These are phyloP conservation scores for Circaetus gallicus DNA, from an alignment of 2,113 vertebrate species.

Conservation along the genomic window DNA sequence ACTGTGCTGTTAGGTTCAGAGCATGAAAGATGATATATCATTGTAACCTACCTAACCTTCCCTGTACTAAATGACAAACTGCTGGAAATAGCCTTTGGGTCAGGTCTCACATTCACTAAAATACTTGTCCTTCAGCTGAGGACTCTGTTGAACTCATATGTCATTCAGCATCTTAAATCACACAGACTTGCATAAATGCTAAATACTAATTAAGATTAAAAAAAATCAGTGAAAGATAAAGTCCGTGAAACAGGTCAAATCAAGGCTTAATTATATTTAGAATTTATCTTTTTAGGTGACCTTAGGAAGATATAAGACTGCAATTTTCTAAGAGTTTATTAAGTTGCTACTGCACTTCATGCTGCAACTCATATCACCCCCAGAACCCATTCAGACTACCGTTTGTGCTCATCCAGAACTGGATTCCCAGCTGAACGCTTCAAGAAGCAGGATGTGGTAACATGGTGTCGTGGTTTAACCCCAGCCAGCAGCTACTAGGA, in stretches of 20 bases:
- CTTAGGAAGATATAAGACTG: not conserved
- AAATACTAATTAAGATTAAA: conserved; percentile 52
- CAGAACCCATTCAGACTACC: not conserved
- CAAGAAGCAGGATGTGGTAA: not conserved
- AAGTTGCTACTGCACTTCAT: not conserved
- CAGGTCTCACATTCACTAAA: conserved; percentile 66
- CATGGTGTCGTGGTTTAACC: too few species aligned
- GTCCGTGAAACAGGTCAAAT: conserved; percentile 27
- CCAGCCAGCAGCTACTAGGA: not conserved
- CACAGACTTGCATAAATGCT: conserved; percentile 31
- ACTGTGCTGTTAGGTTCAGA: conserved; percentile 54
- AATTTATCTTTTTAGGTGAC: conserved; percentile 32
- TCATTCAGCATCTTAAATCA: conserved; percentile 66
- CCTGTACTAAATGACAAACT: conserved; percentile 78
- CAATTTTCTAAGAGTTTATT: not conserved
- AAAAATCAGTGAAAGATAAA: conserved; percentile 33
- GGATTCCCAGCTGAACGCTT: not conserved
- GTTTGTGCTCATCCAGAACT: not conserved
- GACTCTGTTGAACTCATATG: conserved; percentile 56
- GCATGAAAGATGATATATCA: conserved; percentile 68
- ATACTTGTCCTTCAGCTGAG: conserved; percentile 71
- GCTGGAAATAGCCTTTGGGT: conserved; percentile 73
- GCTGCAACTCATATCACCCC: not conserved
- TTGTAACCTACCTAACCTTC: conserved; percentile 74
- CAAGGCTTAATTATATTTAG: conserved; percentile 23